Conservation (phyloP, 30 jellyfish, hydroid and myxozoan genomes). For the Rhopilema esculentum region DNA sequence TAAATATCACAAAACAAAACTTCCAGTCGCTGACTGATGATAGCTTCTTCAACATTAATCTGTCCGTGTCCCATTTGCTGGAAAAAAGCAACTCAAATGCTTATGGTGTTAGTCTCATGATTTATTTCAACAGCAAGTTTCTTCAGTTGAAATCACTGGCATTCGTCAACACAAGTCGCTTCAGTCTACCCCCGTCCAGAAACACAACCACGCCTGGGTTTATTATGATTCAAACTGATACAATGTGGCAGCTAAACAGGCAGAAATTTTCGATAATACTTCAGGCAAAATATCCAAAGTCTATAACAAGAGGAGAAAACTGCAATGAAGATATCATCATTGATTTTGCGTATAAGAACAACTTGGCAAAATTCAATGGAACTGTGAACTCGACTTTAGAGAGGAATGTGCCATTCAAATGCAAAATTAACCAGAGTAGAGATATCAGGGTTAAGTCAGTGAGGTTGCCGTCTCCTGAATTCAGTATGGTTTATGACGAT, state of each 20-base stretch:
- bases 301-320: conserved; percentile 3
- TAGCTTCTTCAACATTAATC: not conserved
- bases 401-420: not conserved
- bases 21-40: not conserved
- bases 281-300: conserved; percentile 21
- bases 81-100: conserved; percentile 31
- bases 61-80: conserved; percentile 7
- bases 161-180: not conserved
- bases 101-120: conserved; percentile 13
- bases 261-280: conserved; percentile 7
- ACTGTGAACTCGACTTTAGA: not conserved
- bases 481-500: conserved; percentile 41
- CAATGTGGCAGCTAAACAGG: not conserved
- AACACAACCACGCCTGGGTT: conserved; percentile 39
- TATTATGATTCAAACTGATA: conserved; percentile 25
- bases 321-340: conserved; percentile 6
- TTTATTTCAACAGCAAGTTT: conserved; percentile 26
- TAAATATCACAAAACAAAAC: not conserved
- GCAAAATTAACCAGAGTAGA: not conserved
- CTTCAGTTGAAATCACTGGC: not conserved
- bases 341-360: conserved; percentile 42
- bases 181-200: conserved; percentile 9
- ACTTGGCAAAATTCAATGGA: conserved; percentile 23
- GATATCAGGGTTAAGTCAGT: not conserved
- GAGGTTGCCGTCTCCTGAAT: conserved; percentile 23